Conservation (phyloP, 92 coral and sea anemone genomes). For the Paragorgia papillata region DNA sequence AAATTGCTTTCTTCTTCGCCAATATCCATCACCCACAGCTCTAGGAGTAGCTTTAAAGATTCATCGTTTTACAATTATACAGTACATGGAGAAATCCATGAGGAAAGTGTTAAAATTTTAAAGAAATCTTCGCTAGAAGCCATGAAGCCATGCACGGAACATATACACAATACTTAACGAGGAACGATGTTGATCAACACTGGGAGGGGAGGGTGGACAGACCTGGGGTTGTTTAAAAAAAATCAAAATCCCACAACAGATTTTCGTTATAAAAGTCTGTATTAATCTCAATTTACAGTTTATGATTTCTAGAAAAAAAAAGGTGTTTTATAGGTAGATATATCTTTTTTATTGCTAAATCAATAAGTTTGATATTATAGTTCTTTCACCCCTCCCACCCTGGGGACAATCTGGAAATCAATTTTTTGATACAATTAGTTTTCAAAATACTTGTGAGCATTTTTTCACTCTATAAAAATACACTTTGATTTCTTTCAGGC, state of each 20-base stretch:
- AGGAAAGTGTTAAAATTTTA: background rate
- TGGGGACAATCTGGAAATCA: background rate
- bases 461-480: no score
- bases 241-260: no score
- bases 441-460: no score
- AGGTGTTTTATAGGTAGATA: background rate
- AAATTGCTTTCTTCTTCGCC: slow-evolving; percentile 9
- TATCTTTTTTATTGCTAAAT: background rate
- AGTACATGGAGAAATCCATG: background rate
- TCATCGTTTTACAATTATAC: background rate
- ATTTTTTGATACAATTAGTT: background rate
- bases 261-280: no score
- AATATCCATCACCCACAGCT: slow-evolving; percentile 14
- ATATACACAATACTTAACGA: no score
- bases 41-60: slow-evolving; percentile 3
- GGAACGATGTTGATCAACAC: no score
- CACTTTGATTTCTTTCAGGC: no score
- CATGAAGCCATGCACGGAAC: no score
- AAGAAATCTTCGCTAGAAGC: background rate
- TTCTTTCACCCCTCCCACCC: background rate
- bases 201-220: no score
- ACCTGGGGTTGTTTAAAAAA: no score
- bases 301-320: background rate
- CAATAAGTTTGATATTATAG: background rate
- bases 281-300: no score